phyloP scores from a whole-genome alignment of 2,797 vertebrate species.

The Dermochelys coriacea region DNA sequence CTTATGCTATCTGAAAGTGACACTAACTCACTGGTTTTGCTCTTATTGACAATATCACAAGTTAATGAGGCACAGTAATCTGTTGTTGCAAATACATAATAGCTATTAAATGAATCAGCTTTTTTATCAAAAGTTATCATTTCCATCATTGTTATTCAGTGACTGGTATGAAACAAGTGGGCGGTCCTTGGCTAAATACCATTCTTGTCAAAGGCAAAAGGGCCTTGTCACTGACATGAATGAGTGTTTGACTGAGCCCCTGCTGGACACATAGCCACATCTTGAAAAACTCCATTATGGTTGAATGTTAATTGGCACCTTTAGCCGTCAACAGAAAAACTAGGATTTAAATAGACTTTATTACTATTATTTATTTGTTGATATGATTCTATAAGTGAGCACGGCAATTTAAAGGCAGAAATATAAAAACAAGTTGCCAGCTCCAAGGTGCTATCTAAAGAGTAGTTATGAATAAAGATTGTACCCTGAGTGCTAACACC shows the following conservation, averaged over 20 bases:
- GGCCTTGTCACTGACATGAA: background rate
- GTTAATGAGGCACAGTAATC: background rate
- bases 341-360: background rate
- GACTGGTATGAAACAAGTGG: background rate
- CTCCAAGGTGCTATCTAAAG: constrained; percentile 2
- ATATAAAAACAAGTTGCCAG: background rate
- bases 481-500: background rate
- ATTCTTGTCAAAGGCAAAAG: background rate
- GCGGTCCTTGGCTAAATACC: background rate
- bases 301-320: background rate
- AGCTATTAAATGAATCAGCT: constrained; percentile 13
- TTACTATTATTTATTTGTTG: background rate
- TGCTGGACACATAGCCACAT: constrained; percentile 19
- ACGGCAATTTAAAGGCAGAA: constrained; percentile 7
- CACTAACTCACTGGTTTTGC: background rate
- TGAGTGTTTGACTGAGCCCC: constrained; percentile 7
- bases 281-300: background rate
- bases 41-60: background rate
- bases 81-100: background rate
- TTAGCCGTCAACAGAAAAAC: background rate
- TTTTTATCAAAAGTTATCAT: constrained; percentile 6
- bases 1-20: background rate
- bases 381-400: background rate
- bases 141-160: background rate
- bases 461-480: background rate